Conservation (phyloP, 2,888 invertebrate species). For the Nyleta sp. region DNA sequence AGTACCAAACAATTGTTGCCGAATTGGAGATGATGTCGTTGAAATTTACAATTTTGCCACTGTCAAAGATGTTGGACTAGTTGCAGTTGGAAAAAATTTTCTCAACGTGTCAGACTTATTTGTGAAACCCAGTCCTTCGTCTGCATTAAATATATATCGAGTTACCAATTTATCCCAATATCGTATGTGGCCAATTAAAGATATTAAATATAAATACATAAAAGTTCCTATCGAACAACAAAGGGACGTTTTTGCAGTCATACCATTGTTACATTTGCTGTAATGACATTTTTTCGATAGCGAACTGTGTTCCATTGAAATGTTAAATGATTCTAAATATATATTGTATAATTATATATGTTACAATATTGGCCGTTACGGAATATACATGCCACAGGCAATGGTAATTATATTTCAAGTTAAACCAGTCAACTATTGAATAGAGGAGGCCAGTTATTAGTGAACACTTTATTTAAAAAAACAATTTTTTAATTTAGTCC, state of each 20-base stretch:
- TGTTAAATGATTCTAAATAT: no score
- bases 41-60: conserved; percentile 1
- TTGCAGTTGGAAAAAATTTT: conserved; percentile 1
- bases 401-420: no score
- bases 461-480: no score
- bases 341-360: no score
- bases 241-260: background rate
- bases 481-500: no score
- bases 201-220: background rate
- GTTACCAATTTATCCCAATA: background rate
- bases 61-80: background rate
- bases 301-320: background rate
- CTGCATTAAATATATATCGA: background rate
- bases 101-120: background rate
- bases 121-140: background rate
- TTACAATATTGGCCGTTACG: no score
- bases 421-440: no score
- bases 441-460: no score
- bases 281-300: no score
- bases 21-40: background rate
- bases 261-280: background rate
- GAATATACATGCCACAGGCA: no score
- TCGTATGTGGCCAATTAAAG: background rate
- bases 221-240: background rate
- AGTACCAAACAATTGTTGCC: background rate